Evolutionary conservation across 2,888 invertebrate genomes (phyloP).

Genomic region (Cryptosula pallasiana): DNA sequence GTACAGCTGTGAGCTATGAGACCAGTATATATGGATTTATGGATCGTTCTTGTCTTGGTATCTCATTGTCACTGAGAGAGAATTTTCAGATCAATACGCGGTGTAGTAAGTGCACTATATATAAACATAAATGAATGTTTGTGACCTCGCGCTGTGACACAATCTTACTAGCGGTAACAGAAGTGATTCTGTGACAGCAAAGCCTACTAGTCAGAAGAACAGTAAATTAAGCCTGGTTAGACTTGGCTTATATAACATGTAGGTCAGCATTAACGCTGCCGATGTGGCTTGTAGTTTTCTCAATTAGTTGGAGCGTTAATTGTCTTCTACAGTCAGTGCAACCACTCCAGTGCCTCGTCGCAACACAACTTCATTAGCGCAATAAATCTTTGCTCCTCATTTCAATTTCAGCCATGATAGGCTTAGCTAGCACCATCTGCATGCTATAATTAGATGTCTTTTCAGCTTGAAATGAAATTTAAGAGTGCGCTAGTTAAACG

Average conservation of each 20-base stretch:
- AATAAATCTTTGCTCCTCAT: not conserved
- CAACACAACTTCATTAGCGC: constrained; percentile 18
- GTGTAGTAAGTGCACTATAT: too few relatives aligned
- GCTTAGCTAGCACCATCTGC: constrained; percentile 11
- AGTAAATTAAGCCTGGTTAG: too few relatives aligned
- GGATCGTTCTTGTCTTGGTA: not conserved
- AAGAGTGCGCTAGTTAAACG: constrained; percentile 2
- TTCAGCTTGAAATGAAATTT: not conserved
- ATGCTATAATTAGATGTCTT: constrained; percentile 20
- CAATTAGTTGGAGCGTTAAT: not conserved
- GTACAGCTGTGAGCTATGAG: constrained; percentile 11
- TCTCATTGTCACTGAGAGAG: not conserved
- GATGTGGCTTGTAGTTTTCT: not conserved
- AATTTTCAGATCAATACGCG: not conserved
- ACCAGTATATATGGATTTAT: constrained; percentile 19
- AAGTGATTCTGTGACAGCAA: too few relatives aligned
- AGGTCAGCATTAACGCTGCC: not conserved
- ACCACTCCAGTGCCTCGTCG: constrained; percentile 1
- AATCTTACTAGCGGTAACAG: too few relatives aligned
- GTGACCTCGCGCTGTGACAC: too few relatives aligned
- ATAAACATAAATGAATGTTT: not conserved
- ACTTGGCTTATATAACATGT: too few relatives aligned
- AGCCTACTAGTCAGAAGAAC: too few relatives aligned
- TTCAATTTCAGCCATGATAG: not conserved
- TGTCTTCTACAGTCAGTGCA: not conserved